Percentiles rank a stretch among this genome's conserved stretches.
These are phyloP conservation scores for Perodicticus potto DNA, from an alignment of 2,797 vertebrate species.

Conservation along the genomic window DNA sequence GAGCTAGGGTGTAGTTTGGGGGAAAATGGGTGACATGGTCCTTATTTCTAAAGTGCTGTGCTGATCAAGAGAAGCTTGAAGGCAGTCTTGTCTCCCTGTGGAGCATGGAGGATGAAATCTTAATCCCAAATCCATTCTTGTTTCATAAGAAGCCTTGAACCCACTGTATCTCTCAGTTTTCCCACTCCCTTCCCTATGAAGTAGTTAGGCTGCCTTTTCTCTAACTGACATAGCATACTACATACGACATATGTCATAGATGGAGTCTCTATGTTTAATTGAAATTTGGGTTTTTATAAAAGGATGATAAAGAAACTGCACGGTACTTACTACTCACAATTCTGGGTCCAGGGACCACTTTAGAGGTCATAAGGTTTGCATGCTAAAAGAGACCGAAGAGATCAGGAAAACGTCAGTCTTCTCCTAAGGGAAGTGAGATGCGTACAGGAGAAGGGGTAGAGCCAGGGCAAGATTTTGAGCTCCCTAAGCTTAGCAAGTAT, in stretches of 20 bases:
- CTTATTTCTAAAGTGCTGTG: background rate
- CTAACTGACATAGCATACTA: background rate
- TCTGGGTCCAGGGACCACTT: background rate
- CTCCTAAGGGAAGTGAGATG: conserved; percentile 8
- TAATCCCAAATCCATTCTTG: background rate
- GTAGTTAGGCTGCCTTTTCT: background rate
- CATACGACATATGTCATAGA: background rate
- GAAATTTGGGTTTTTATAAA: background rate
- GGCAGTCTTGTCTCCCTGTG: background rate
- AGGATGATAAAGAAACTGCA: background rate
- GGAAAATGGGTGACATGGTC: background rate
- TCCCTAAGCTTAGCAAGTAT: background rate
- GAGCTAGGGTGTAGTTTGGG: background rate
- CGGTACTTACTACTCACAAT: background rate
- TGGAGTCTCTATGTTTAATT: conserved; percentile 38
- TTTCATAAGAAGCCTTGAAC: conserved; percentile 14
- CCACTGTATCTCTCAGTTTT: background rate
- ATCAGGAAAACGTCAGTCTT: background rate
- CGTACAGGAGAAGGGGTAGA: background rate
- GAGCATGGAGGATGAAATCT: background rate
- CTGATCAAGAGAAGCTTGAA: background rate
- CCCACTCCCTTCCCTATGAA: background rate
- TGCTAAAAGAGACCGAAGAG: background rate
- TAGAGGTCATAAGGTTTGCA: background rate
- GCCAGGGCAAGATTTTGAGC: background rate